These are phyloP conservation scores for Rhynchophorus ferrugineus DNA, from an alignment of 1,140 invertebrate genomes.

Conservation along the genomic window DNA sequence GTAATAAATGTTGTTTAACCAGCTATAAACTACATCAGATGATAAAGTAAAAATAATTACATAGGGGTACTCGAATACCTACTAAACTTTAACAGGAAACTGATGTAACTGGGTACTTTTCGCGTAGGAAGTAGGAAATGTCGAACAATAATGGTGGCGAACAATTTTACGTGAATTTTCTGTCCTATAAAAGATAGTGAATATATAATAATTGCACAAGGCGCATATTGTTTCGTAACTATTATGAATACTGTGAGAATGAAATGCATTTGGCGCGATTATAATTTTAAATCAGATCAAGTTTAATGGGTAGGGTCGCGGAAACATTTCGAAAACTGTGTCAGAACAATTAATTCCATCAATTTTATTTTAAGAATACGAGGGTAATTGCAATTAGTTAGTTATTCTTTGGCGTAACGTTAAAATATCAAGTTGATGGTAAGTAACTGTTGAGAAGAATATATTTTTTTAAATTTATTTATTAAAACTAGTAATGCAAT, in stretches of 20 bases:
- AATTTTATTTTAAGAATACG: slow-evolving; percentile 14
- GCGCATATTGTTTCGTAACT: not conserved
- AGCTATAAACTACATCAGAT: too few species aligned
- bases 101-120: not conserved
- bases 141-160: not conserved
- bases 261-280: slow-evolving; percentile 6
- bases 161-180: not conserved
- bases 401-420: too few species aligned
- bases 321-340: slow-evolving; percentile 12
- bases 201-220: not conserved
- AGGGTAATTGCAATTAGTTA: too few species aligned
- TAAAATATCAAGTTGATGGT: too few species aligned
- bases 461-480: too few species aligned
- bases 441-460: too few species aligned
- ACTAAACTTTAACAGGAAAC: not conserved
- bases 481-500: too few species aligned
- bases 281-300: slow-evolving; percentile 13
- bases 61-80: not conserved
- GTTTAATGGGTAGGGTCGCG: slow-evolving; percentile 8
- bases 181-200: not conserved
- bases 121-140: not conserved
- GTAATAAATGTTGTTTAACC: too few species aligned
- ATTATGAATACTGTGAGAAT: not conserved
- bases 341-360: slow-evolving; percentile 3
- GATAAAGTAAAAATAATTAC: not conserved